A percentile compares a stretch with the other conserved stretches of the same genome.
phyloP scores from a whole-genome alignment of 2,797 vertebrate genomes.

The Sebastes hubbsi region DNA sequence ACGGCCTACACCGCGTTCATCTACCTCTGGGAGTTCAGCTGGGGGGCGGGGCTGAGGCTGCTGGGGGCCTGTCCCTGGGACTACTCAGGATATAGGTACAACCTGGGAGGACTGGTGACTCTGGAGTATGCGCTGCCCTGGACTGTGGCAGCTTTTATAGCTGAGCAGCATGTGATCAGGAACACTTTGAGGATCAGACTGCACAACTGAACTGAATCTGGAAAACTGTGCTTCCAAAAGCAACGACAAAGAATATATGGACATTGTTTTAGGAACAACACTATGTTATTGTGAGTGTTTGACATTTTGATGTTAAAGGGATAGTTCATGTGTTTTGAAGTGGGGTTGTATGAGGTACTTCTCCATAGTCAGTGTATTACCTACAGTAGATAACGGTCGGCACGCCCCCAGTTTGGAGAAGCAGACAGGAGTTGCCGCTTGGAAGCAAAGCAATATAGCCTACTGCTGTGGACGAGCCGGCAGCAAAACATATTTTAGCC shows the following conservation, averaged over 20 bases:
- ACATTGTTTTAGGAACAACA: background rate
- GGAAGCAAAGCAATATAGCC: no score
- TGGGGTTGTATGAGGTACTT: no score
- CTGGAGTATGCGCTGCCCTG: constrained; percentile 83
- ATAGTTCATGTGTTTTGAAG: no score
- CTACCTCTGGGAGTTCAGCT: constrained; percentile 84
- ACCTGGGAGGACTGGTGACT: constrained; percentile 82
- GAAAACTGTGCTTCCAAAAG: constrained; percentile 2
- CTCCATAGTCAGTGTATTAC: no score
- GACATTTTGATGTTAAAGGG: background rate
- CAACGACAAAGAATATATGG: background rate
- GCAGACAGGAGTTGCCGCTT: no score
- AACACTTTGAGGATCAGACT: constrained; percentile 72
- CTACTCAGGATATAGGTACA: constrained; percentile 80
- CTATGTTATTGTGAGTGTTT: background rate
- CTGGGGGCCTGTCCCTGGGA: constrained; percentile 86
- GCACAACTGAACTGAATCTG: constrained; percentile 19
- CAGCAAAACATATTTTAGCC: no score
- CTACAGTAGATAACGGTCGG: background rate
- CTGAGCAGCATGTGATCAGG: constrained; percentile 78
- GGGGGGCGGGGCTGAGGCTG: constrained; percentile 73
- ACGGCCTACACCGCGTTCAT: constrained; percentile 79
- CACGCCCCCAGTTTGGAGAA: no score
- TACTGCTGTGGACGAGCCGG: no score
- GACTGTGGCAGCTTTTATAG: constrained; percentile 76